A percentile compares a stretch with the other conserved stretches of the same genome.
Evolutionary conservation across 2,113 vertebrate genomes (phyloP).

Genomic region (mouse (Mus musculus)): GRCm39 chr7:119927001-119927500

Average conservation of each 20-base stretch:
- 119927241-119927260: accelerated
- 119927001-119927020: neutral
- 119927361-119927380: neutral
- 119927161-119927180: too few species aligned
- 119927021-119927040: neutral
- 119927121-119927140: neutral
- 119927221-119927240: neutral
- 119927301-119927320: neutral
- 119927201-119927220: neutral
- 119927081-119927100: neutral
- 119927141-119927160: neutral
- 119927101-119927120: neutral
- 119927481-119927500: too few species aligned
- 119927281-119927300: neutral
- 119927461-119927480: too few species aligned
- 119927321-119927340: neutral
- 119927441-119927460: neutral
- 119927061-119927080: neutral
- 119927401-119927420: neutral
- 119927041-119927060: neutral
- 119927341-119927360: neutral
- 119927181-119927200: neutral
- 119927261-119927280: accelerated
- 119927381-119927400: neutral
- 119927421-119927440: neutral